phyloP scores from a whole-genome alignment of 1,140 invertebrate species.

The Prorops nasuta region DNA sequence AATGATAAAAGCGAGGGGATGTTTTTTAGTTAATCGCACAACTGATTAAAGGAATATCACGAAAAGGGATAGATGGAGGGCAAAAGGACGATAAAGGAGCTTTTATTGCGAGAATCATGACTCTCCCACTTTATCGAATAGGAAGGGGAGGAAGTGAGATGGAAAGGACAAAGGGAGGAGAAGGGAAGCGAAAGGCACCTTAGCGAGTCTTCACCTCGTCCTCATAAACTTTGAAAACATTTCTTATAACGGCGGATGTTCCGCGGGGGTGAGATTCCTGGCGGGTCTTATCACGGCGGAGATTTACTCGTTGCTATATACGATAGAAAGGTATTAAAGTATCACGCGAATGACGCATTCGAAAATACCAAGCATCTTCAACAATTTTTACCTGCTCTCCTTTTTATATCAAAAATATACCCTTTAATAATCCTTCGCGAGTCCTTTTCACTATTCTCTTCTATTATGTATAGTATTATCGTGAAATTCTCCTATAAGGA shows the following conservation, averaged over 20 bases:
- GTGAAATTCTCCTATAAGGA: too few relatives aligned
- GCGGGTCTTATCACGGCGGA: slow-evolving; percentile 23
- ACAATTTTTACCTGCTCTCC: too few relatives aligned
- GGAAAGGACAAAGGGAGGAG: not conserved
- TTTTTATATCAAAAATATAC: too few relatives aligned
- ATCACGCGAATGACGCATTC: slow-evolving; percentile 22
- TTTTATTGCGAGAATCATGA: too few relatives aligned
- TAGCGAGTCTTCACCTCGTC: slow-evolving; percentile 18
- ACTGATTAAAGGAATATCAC: too few relatives aligned
- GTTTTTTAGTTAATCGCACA: too few relatives aligned
- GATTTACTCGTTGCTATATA: slow-evolving; percentile 26
- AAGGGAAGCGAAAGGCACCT: slow-evolving; percentile 14
- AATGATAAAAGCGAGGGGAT: too few relatives aligned
- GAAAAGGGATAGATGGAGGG: slow-evolving; percentile 4
- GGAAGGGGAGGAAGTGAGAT: slow-evolving; percentile 22
- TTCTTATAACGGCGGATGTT: slow-evolving; percentile 33
- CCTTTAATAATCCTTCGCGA: too few relatives aligned
- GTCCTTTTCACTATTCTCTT: too few relatives aligned
- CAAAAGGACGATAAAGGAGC: slow-evolving; percentile 5
- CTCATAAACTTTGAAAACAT: slow-evolving; percentile 33
- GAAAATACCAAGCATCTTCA: too few relatives aligned
- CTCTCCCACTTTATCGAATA: too few relatives aligned
- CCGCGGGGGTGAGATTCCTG: slow-evolving; percentile 26
- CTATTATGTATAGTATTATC: too few relatives aligned
- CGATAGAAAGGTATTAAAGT: slow-evolving; percentile 31